Evolutionary conservation across 2,888 invertebrate genomes (phyloP).

Genomic region (Euplexia lucipara): DNA sequence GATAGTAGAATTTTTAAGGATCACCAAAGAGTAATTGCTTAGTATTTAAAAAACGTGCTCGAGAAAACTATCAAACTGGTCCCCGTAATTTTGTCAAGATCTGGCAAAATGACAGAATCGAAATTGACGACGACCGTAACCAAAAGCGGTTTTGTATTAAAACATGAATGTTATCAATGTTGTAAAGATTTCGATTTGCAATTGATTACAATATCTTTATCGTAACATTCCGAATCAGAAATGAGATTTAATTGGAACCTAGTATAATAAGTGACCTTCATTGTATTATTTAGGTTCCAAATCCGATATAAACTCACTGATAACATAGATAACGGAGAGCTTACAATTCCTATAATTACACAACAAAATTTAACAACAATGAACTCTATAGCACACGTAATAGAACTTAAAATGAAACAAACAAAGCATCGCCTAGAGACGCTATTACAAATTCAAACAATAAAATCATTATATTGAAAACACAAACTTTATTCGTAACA

Average conservation of each 20-base stretch:
- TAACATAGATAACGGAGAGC: conserved; percentile 4
- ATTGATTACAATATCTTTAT: conserved; percentile 7
- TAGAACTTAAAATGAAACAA: conserved; percentile 15
- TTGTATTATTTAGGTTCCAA: conserved; percentile 22
- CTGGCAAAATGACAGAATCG: too few species aligned
- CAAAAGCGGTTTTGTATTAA: too few species aligned
- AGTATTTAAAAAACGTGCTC: too few species aligned
- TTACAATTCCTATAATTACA: conserved; percentile 13
- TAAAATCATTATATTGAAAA: conserved; percentile 31
- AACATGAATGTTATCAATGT: not conserved
- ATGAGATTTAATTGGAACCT: conserved; percentile 7
- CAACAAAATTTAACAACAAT: not conserved
- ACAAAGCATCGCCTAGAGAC: conserved; percentile 1
- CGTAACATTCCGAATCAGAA: conserved; percentile 10
- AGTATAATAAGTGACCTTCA: conserved; percentile 21
- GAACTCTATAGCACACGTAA: accelerated
- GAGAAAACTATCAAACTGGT: too few species aligned
- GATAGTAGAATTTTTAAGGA: too few species aligned
- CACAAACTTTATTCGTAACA: conserved; percentile 24
- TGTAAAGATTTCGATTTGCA: conserved; percentile 7
- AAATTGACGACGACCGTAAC: too few species aligned
- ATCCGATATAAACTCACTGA: conserved; percentile 23
- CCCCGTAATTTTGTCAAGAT: too few species aligned
- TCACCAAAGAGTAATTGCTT: too few species aligned
- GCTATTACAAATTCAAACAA: conserved; percentile 29